These are phyloP conservation scores for Lasaia peninsularis DNA, from an alignment of 1,140 invertebrate genomes.

Conservation along the genomic window DNA sequence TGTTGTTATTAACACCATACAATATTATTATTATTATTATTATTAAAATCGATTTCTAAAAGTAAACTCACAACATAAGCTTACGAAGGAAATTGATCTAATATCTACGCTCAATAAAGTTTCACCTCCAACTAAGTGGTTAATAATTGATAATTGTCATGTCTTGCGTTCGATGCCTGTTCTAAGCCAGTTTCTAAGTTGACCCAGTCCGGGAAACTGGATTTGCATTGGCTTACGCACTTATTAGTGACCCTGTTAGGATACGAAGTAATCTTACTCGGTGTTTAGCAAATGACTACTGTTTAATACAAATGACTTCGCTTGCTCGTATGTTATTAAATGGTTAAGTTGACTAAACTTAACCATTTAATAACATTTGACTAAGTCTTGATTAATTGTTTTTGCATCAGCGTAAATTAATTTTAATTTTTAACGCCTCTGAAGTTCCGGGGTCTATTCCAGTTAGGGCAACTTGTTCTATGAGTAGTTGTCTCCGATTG, in stretches of 20 bases:
- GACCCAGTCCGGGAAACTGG: slow-evolving; percentile 36
- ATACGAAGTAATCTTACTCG: neutral
- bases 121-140: slow-evolving; percentile 51
- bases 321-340: no score
- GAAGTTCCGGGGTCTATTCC: no score
- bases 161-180: slow-evolving; percentile 43
- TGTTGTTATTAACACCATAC: no score
- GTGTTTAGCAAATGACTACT: neutral
- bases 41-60: neutral
- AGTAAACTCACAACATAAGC: neutral
- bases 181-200: slow-evolving; percentile 44
- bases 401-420: no score
- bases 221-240: slow-evolving; percentile 17
- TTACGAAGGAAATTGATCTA: slow-evolving; percentile 9
- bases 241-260: slow-evolving; percentile 10
- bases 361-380: no score
- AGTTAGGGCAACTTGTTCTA: no score
- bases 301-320: neutral
- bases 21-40: no score
- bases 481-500: no score
- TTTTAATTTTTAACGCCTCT: no score
- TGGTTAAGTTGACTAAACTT: no score
- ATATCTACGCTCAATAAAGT: slow-evolving; percentile 29
- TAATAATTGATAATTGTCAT: slow-evolving; percentile 61
- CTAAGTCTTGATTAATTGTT: no score